These are phyloP conservation scores for Notospermus geniculatus DNA, from an alignment of 1,140 invertebrate species.

Conservation along the genomic window DNA sequence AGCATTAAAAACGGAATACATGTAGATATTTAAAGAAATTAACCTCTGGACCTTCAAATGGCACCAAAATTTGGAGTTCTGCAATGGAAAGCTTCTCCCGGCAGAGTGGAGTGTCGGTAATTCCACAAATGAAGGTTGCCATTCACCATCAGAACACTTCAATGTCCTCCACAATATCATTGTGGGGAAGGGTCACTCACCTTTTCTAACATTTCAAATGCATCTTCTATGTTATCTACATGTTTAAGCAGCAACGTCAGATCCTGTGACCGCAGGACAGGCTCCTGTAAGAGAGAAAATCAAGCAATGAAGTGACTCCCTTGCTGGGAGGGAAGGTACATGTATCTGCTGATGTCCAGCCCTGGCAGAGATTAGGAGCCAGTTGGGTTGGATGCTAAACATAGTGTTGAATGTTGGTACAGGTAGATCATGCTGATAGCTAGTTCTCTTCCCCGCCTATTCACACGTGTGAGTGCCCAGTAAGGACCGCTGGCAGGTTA, in stretches of 20 bases:
- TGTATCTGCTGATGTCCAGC: too few relatives aligned
- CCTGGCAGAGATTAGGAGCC: too few relatives aligned
- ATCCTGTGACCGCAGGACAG: constrained; percentile 67
- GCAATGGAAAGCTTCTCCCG: too few relatives aligned
- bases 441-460: neutral
- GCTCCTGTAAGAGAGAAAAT: constrained; percentile 53
- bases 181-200: too few relatives aligned
- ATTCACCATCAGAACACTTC: too few relatives aligned
- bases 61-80: too few relatives aligned
- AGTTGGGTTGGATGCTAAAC: neutral
- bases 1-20: constrained; percentile 34
- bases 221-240: constrained; percentile 56
- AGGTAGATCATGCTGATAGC: neutral
- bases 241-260: constrained; percentile 66
- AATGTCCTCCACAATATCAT: too few relatives aligned
- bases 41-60: too few relatives aligned
- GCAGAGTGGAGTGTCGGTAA: too few relatives aligned
- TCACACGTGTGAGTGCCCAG: neutral
- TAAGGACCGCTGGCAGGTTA: too few relatives aligned
- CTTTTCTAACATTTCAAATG: constrained; percentile 64
- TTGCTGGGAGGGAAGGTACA: too few relatives aligned
- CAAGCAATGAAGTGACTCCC: neutral
- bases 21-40: constrained; percentile 8
- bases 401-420: neutral
- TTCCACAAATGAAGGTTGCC: too few relatives aligned